Evolutionary conservation across 2,113 vertebrate species (phyloP).

Genomic region (Gavia stellata): DNA sequence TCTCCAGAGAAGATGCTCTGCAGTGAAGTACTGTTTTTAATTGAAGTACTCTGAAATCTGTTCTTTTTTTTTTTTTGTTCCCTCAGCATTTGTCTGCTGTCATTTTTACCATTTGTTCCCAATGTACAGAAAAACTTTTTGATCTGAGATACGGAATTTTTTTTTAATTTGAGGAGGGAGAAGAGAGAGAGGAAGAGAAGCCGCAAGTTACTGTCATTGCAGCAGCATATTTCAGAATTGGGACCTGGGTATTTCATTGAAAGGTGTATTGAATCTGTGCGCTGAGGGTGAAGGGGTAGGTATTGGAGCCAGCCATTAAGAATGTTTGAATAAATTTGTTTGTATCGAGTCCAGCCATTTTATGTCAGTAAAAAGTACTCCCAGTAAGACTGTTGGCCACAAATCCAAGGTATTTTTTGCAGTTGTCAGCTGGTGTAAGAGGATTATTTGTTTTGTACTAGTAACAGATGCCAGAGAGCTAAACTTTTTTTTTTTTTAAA

Average conservation of each 20-base stretch:
- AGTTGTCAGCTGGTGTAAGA: background rate
- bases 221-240: background rate
- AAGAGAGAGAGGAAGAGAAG: background rate
- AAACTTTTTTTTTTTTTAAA: background rate
- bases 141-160: background rate
- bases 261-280: background rate
- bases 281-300: background rate
- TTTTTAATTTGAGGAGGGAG: background rate
- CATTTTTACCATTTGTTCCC: background rate
- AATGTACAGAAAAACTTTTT: background rate
- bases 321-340: background rate
- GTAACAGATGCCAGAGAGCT: background rate
- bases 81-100: background rate
- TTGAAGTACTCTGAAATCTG: background rate
- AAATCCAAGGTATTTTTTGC: background rate
- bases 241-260: background rate
- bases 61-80: background rate
- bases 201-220: background rate
- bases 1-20: background rate
- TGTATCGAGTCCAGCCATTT: background rate
- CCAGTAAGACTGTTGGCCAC: background rate
- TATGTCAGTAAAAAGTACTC: background rate
- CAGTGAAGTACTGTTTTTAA: background rate
- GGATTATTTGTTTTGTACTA: constrained; percentile 32
- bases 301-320: background rate